Percentiles rank a stretch among this genome's conserved stretches.
Evolutionary conservation across 1,140 invertebrate species (phyloP).

Genomic region (Aradophagus sp.): DNA sequence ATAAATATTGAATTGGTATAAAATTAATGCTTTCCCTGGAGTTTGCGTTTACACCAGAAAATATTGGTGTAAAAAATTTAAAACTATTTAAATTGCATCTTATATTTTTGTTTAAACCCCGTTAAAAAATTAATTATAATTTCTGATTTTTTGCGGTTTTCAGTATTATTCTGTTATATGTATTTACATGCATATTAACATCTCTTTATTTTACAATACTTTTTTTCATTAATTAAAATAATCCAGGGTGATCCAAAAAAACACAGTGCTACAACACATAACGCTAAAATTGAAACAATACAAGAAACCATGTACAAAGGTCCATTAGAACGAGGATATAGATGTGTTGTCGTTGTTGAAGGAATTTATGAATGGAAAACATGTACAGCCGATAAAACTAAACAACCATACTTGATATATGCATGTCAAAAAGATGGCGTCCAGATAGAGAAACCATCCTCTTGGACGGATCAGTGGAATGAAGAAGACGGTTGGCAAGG

Average conservation of each 20-base stretch:
- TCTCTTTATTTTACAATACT: background rate
- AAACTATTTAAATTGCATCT: no score
- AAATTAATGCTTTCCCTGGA: no score
- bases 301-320: constrained; percentile 78
- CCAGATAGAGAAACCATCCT: constrained; percentile 76
- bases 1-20: no score
- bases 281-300: constrained; percentile 83
- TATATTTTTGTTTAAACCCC: no score
- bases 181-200: no score
- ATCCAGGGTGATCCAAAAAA: constrained; percentile 82
- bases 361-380: constrained; percentile 94
- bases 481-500: constrained; percentile 78
- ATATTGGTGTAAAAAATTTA: no score
- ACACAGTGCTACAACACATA: constrained; percentile 85
- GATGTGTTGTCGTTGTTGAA: constrained; percentile 86
- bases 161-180: no score
- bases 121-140: no score
- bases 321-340: constrained; percentile 81
- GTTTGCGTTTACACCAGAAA: background rate
- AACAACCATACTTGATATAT: constrained; percentile 88
- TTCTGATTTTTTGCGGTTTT: no score
- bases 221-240: no score
- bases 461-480: constrained; percentile 75
- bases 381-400: constrained; percentile 76
- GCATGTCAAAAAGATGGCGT: constrained; percentile 76